Conservation (phyloP, 1,140 invertebrate species). For the Ectropis grisescens region DNA sequence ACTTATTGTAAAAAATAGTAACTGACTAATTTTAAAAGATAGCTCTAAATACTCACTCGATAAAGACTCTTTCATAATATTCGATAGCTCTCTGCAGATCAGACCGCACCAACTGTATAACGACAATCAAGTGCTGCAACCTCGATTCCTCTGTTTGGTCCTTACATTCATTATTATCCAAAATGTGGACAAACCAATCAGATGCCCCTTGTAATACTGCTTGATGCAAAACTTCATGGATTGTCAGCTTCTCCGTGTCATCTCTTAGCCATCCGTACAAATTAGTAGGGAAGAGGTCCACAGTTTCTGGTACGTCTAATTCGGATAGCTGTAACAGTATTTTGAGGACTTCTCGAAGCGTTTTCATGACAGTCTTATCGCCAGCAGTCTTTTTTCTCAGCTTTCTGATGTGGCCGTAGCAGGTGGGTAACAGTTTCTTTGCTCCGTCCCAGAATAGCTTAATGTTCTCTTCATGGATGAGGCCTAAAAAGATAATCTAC, state of each 20-base stretch:
- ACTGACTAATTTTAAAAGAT: too few relatives aligned
- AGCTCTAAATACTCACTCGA: slow-evolving; percentile 74
- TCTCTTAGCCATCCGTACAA: slow-evolving; percentile 76
- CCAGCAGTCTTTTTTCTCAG: slow-evolving; percentile 78
- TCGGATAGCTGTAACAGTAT: slow-evolving; percentile 73
- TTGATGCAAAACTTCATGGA: slow-evolving; percentile 74
- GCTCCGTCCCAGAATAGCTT: slow-evolving; percentile 85
- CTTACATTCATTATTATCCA: slow-evolving; percentile 75
- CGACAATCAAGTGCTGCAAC: slow-evolving; percentile 82
- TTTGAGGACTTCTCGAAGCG: slow-evolving; percentile 77
- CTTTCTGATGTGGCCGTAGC: slow-evolving; percentile 80
- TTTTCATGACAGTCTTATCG: slow-evolving; percentile 78
- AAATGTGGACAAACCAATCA: slow-evolving; percentile 83
- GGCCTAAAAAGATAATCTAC: slow-evolving; percentile 22
- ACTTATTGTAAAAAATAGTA: too few relatives aligned
- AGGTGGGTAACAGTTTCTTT: slow-evolving; percentile 81
- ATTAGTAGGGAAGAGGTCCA: slow-evolving; percentile 78
- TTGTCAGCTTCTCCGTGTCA: slow-evolving; percentile 69
- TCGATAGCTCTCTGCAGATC: slow-evolving; percentile 87
- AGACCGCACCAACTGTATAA: slow-evolving; percentile 84
- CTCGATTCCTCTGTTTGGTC: slow-evolving; percentile 74
- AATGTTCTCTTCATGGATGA: slow-evolving; percentile 78
- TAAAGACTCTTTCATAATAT: slow-evolving; percentile 86
- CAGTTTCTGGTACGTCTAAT: slow-evolving; percentile 71
- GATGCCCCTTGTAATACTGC: slow-evolving; percentile 79